These are phyloP conservation scores for Erebia ligea DNA, from an alignment of 2,888 invertebrate genomes.

Conservation along the genomic window DNA sequence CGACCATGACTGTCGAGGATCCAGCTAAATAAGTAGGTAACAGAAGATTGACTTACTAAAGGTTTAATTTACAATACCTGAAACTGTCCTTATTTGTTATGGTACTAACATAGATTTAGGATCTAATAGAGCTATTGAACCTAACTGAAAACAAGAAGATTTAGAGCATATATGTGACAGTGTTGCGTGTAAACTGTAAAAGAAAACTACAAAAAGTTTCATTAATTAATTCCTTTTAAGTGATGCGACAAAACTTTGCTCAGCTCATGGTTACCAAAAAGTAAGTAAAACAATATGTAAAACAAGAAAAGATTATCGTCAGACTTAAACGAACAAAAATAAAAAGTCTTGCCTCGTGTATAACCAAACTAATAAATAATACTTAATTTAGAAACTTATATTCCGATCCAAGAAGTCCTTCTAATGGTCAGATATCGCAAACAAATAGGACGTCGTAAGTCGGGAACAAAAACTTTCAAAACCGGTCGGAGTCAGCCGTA, in stretches of 20 bases:
- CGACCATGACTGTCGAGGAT: too few species aligned
- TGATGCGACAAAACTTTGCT: neutral
- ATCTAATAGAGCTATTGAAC: neutral
- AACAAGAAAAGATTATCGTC: neutral
- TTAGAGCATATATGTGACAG: neutral
- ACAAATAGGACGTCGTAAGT: slow-evolving; percentile 64
- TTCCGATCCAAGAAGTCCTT: slow-evolving; percentile 20
- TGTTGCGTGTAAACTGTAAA: neutral
- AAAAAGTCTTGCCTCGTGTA: too few species aligned
- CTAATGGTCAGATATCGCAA: slow-evolving; percentile 62
- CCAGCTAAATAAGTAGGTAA: too few species aligned
- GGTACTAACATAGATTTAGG: too few species aligned
- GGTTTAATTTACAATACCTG: too few species aligned
- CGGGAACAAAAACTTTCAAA: slow-evolving; percentile 64
- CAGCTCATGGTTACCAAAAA: too few species aligned
- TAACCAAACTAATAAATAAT: neutral
- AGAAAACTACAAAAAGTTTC: neutral
- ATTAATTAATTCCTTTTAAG: neutral
- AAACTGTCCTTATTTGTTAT: too few species aligned
- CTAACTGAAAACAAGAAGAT: neutral
- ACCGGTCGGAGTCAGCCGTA: slow-evolving; percentile 56
- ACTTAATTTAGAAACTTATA: slow-evolving; percentile 11
- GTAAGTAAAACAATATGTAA: neutral
- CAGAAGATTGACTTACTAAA: too few species aligned
- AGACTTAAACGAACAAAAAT: too few species aligned